Evolutionary conservation across 1,140 invertebrate genomes (phyloP), one percentile per base, ranked within the genome.

Genomic region (Drosophila parvula): DNA sequence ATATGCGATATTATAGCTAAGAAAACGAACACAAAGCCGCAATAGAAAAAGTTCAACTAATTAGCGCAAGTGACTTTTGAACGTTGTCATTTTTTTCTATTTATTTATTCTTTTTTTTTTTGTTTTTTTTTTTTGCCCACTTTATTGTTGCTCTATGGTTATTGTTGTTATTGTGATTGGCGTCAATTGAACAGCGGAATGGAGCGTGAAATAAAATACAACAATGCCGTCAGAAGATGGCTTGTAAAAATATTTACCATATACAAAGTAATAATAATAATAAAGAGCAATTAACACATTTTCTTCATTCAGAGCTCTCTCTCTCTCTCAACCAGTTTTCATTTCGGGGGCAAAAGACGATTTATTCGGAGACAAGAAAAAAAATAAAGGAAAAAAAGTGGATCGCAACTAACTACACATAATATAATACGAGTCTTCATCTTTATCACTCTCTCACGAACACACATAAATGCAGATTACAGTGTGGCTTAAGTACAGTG

Each of bases 1-100:
- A 63, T 44, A 40, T 38, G 27, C 45, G 40, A 51, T 44, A 74
- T 64, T 64, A 64, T 64, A 63, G 53, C 58, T 55, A 58, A 58
- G 62, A 74, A 50, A 47, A 70, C 60, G 45, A 59, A 27, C 45
- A 62, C 28, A 34, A 27, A 45, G 36, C 18, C 43, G 62, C 67
- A 74, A 68, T 67, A 78, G 56, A 85, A 76, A 81, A 79, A 73
- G 82, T 82, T 88, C 79, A 82, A 88, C 79, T 88, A 89, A 88
- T 88, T 88, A 88, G 84, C 83, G 68, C 84, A 83, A 88, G 84
- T 83, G 84, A 88, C 83, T 88, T 88, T 88, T 88, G 83, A 81
- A 88, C 67, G 76, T 56, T 45, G 63, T 43, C 30, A 60, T 50
- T 48, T 81, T 78, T 62, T 71, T 59, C 45, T 48, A 47, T 58